Conservation (phyloP, 1,140 invertebrate genomes). For the Sycophila sp. region DNA sequence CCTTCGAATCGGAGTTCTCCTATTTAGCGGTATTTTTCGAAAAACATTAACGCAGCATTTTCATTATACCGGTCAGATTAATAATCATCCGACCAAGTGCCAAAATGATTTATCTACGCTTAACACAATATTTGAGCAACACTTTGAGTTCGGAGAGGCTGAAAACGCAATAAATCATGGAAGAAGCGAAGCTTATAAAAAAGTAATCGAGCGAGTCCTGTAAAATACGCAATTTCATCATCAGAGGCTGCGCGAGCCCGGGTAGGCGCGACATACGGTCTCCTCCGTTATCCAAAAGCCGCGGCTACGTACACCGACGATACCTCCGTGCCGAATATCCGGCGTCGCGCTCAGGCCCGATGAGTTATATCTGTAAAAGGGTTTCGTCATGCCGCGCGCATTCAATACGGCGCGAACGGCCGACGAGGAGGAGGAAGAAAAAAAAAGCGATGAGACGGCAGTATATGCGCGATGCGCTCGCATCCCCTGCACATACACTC, state of each 20-base stretch:
- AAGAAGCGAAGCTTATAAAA: neutral
- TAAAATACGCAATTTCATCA: neutral
- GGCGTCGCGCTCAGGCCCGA: neutral
- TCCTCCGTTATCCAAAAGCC: neutral
- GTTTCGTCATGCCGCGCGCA: slow-evolving; percentile 24
- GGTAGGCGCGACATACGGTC: slow-evolving; percentile 1
- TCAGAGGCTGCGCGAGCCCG: neutral
- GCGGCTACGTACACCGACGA: neutral
- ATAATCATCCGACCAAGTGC: neutral
- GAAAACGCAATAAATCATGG: slow-evolving; percentile 13
- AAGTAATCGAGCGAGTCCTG: too few species aligned
- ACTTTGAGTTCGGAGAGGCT: too few species aligned
- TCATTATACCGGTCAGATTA: too few species aligned
- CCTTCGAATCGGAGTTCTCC: too few species aligned
- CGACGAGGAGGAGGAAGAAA: neutral
- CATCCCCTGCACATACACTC: neutral
- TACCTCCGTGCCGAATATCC: neutral
- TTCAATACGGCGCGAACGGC: neutral
- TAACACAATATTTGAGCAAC: too few species aligned
- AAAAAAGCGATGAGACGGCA: slow-evolving; percentile 39
- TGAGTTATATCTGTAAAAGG: slow-evolving; percentile 34
- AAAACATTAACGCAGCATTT: too few species aligned
- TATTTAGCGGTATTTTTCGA: too few species aligned
- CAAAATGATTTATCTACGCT: neutral
- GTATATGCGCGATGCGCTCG: neutral